Conservation (phyloP, 2,797 vertebrate species). For the Onychomys leucogaster region DNA sequence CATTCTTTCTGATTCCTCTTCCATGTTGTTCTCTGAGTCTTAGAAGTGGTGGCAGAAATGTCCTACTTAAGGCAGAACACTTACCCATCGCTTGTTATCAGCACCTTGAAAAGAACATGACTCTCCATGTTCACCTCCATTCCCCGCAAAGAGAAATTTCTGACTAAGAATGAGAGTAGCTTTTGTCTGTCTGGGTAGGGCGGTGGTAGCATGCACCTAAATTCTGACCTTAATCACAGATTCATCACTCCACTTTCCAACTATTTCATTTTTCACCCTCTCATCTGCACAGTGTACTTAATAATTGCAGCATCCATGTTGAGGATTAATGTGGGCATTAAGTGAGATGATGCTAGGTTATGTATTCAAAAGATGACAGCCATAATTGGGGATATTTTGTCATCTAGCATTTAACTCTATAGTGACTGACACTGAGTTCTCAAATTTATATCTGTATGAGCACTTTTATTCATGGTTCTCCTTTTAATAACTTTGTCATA, state of each 20-base stretch:
- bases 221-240: background rate
- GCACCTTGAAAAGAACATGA: background rate
- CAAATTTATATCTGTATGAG: background rate
- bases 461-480: background rate
- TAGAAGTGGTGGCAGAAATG: no score
- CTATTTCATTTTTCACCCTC: background rate
- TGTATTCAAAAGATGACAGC: background rate
- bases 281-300: background rate
- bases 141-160: background rate
- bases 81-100: background rate
- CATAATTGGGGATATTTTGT: background rate
- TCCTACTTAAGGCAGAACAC: background rate
- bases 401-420: conserved; percentile 8
- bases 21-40: background rate
- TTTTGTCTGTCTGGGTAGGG: background rate
- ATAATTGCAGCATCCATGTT: background rate
- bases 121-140: background rate
- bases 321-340: background rate
- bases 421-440: conserved; percentile 19
- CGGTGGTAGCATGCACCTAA: background rate
- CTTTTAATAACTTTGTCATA: conserved; percentile 26
- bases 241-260: background rate
- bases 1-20: background rate
- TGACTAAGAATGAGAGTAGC: background rate
- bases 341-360: background rate